phyloP scores from a whole-genome alignment of 2,113 vertebrate species.

The Saguinus midas region DNA sequence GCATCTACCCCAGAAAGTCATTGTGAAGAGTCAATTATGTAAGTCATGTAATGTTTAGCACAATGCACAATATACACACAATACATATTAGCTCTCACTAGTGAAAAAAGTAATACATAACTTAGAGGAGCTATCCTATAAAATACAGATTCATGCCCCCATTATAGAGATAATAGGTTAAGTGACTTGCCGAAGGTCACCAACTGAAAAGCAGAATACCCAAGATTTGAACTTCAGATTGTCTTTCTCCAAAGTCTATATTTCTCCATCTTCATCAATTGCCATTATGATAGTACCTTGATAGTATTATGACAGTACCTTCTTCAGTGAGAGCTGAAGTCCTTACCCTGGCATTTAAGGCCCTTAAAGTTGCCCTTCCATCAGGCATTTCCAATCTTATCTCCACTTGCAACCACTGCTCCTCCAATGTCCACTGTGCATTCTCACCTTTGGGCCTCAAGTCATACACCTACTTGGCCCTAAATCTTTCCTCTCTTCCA shows the following conservation, averaged over 20 bases:
- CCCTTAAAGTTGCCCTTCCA: neutral
- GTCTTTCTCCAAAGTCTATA: neutral
- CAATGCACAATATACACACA: fast-evolving
- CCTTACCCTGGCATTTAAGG: neutral
- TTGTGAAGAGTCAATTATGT: neutral
- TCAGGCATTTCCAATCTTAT: neutral
- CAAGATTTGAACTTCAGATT: neutral
- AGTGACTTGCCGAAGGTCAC: neutral
- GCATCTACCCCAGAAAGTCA: neutral
- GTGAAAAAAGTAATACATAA: neutral
- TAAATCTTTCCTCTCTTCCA: neutral
- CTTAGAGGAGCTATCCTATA: too few relatives aligned
- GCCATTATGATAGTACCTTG: fast-evolving
- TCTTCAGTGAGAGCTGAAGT: neutral
- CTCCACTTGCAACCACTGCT: fast-evolving
- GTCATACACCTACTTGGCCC: neutral
- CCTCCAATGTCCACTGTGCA: fast-evolving
- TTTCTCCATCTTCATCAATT: fast-evolving
- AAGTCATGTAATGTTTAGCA: neutral
- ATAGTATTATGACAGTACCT: fast-evolving
- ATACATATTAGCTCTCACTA: too few relatives aligned
- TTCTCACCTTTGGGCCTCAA: neutral
- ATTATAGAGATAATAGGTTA: neutral
- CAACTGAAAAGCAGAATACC: neutral
- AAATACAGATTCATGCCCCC: neutral